Base-by-base conservation (phyloP, 64 coral and sea anemone genomes). In the Porites australiensis region DNA sequence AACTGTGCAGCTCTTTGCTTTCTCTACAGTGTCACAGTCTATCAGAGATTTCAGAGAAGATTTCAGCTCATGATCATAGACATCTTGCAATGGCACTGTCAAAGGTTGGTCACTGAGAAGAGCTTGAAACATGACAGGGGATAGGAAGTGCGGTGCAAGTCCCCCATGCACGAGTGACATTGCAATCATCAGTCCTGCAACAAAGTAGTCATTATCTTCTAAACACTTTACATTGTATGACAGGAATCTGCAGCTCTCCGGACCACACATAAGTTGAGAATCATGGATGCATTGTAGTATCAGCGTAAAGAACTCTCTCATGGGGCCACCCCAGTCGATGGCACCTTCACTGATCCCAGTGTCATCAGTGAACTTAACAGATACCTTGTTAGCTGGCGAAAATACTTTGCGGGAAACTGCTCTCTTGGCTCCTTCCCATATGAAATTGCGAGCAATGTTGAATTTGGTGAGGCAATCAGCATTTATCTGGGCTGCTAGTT, bases 331-430 rank as follows among this genome's bases (percentile, higher is more conserved):
- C 91, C 58, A 93, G 83, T 93, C 91, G 3, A 93, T 58, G n/a
- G 91, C 83, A 13, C 83, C 91, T 87, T 93, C 91, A 87, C 91
- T 93, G 8, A 9, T 58, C 18, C 83, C 91, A 93, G 21, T 5
- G 48, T 93, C 91, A 79, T 93, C 91, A 10, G 91, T 93, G 61
- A 93, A 93, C 52, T 93, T 93, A 6, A 93, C 91, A 16, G 91
- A 93, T 71, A 93, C 6, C 37, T 79, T 93, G 91, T 93, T 68
- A 9, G 62, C 63, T 27, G 91, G 83, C 20, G 72, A 70, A 49
- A 93, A 93, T 20, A 74, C 11, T 79, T 93, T 93, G 8, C 91
- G 83, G 21, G 72, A 70, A 4, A 93, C 20, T 87, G 91, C 91
- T 59, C 91, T 44, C 74, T 93, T 93, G 47, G 91, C 48, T 72